A percentile compares a stretch with the other conserved stretches of the same genome.
phyloP scores from a whole-genome alignment of 2,113 vertebrate genomes.

The Grammomys dolichurus region DNA sequence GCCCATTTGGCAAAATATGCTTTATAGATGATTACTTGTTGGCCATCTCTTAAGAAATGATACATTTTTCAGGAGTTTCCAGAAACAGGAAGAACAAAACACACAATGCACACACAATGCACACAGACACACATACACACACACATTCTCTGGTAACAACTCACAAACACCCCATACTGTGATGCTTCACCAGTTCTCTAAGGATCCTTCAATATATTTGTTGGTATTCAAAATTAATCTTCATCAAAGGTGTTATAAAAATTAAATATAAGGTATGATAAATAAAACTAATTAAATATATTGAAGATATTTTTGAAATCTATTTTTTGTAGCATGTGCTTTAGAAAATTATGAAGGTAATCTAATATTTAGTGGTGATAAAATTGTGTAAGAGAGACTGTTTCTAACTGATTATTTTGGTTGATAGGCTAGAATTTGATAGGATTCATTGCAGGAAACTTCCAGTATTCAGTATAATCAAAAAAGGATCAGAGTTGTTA shows the following conservation, averaged over 20 bases:
- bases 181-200: neutral
- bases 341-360: neutral
- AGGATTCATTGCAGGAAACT: neutral
- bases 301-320: neutral
- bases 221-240: neutral
- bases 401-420: neutral
- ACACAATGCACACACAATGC: neutral
- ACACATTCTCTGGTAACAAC: neutral
- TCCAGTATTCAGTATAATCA: neutral
- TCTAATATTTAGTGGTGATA: neutral
- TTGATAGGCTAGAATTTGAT: neutral
- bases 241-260: neutral
- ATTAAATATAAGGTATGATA: conserved; percentile 31
- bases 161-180: neutral
- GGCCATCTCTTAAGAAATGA: neutral
- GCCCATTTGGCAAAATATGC: neutral
- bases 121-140: neutral
- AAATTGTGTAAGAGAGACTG: neutral
- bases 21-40: neutral
- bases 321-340: neutral
- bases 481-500: neutral
- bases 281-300: conserved; percentile 3
- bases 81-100: neutral
- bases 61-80: neutral
- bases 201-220: neutral